Base-by-base conservation (phyloP, 2,797 vertebrate species). In the Smutsia temminckii region DNA sequence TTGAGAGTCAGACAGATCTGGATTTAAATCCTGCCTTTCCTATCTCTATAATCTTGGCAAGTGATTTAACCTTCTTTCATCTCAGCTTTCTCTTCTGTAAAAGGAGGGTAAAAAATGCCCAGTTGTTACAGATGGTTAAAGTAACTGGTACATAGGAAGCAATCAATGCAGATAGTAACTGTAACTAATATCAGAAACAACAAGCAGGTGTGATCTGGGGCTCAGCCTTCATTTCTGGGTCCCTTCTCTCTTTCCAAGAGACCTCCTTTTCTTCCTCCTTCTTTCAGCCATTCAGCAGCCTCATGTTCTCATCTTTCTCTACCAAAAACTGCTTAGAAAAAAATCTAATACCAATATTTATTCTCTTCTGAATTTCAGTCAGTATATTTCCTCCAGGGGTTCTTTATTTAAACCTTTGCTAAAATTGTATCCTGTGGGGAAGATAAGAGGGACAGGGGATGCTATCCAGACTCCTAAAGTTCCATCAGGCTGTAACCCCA, bases 81-180 rank as follows among this genome's bases (percentile, higher is more conserved):
- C 37, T 96, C 46, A 68, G 69, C 91, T 92, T 92, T 80, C 37
- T 84, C 64, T 16, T 77, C 68, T 93, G 23, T 85, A 92, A 96
- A 93, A 78, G 53, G 63, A 27, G 34, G 27, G 69, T 75, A 57
- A 57, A 85, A 86, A 90, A 85, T 34, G 27, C 25, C 53, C 4
- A n/a, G 16, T 37, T 85, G 27, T 66, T 85, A 92, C 37, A 81
- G 55, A 75, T 68, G 79, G 29, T 21, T 85, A 66, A 95, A 91
- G 23, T 42, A 27, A 71, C n/a, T 63, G n/a, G 34, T 11, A 75
- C 32, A 27, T 5, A 86, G 49, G 57, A 49, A 90, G 75, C n/a
- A 66, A 79, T 59, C 46, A 81, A 89, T 27, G 80, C 34, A 79
- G 90, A 21, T 0, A 34, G 20, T 37, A 88, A 88, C 17, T 71